Evolutionary conservation across 2,797 vertebrate species (phyloP), one percentile per base, ranked within the genome.

Genomic region (Oreortyx pictus): DNA sequence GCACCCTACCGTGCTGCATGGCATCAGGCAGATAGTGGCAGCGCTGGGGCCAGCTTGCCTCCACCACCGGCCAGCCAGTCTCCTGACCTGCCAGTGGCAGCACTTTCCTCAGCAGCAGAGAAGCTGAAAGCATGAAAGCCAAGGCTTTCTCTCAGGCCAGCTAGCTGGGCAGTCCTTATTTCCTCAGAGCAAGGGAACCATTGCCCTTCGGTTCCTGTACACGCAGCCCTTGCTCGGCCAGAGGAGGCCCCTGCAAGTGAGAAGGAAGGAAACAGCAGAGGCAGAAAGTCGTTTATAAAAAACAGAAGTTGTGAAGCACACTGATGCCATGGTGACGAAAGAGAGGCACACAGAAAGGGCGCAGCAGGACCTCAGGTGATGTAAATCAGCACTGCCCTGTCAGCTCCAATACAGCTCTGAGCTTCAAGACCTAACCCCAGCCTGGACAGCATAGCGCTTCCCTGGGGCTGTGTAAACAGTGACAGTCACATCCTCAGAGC

Each of bases 321-420:
- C 10, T n/a, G 57, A 70, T 62, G 27, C 14, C 43, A 27, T 39
- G 57, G 41, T 39, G 31, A 92, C 50, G 41, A n/a, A 75, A 90
- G 83, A 70, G 50, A 94, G 50, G 80, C 46, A 73, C 5, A 35
- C 18, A 94, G 66, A 57, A 73, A 88, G 81, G 6, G 0, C 41
- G 67, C 6, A 4, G 23, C 80, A 73, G 76, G 29, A 83, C 94
- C 89, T 92, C 82, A 94, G 74, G 85, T 95, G 80, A 93, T 81
- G 46, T 61, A 89, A 85, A 87, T 93, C 82, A 89, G 91, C 78
- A 59, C 35, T 68, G 74, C 41, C 47, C 35, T 92, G 90, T 86
- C 92, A 76, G 44, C 60, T 76, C 57, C 23, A 43, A 79, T 65
- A 74, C 43, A 80, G 50, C 46, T 80, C 46, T 43, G 8, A n/a